phyloP scores from a whole-genome alignment of 2,888 invertebrate genomes.

The Coelogynopora nodosa region DNA sequence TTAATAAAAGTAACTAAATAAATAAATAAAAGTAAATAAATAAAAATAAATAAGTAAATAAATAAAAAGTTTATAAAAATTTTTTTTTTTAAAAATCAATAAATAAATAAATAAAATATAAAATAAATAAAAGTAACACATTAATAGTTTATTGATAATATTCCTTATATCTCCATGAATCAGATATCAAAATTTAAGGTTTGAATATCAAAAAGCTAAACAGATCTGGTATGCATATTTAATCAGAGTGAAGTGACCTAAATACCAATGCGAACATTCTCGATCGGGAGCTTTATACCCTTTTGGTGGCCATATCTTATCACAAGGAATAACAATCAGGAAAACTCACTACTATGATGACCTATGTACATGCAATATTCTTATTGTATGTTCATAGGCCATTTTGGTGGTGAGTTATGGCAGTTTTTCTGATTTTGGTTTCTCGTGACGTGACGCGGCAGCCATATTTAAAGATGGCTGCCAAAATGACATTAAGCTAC shows the following conservation, averaged over 20 bases:
- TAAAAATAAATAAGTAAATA: background rate
- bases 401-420: background rate
- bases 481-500: background rate
- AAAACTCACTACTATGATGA: background rate
- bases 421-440: background rate
- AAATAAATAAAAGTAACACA: background rate
- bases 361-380: background rate
- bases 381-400: background rate
- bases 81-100: background rate
- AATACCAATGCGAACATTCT: background rate
- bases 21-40: background rate
- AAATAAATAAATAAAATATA: background rate
- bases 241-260: background rate
- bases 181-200: background rate
- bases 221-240: background rate
- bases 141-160: background rate
- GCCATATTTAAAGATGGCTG: background rate
- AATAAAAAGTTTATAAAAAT: background rate
- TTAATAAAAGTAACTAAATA: background rate
- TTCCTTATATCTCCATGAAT: background rate
- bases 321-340: background rate
- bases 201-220: background rate
- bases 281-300: background rate
- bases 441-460: background rate
- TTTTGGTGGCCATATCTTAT: background rate